Conservation (phyloP, 2,797 vertebrate genomes). For the Crocodylus rhombifer region DNA sequence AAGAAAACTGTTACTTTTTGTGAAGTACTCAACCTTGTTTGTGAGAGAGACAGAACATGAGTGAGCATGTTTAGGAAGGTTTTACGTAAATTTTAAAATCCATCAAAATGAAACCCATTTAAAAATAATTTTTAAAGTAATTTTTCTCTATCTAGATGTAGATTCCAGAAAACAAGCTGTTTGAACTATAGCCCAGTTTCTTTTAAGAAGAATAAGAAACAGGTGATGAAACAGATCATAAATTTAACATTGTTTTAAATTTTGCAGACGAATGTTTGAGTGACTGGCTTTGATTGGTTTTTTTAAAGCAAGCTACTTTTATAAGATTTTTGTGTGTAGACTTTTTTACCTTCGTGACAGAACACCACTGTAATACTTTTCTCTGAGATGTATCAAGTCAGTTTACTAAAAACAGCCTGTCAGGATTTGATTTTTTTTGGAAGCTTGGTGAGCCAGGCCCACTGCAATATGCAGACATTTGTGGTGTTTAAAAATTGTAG, state of each 20-base stretch:
- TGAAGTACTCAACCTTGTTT: background rate
- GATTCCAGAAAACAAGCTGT: background rate
- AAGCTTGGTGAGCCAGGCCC: background rate
- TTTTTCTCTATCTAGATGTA: background rate
- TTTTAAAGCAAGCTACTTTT: too few relatives aligned
- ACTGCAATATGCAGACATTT: background rate
- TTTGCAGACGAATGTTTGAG: background rate
- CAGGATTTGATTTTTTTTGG: background rate
- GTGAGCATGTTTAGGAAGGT: background rate
- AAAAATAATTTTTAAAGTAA: too few relatives aligned
- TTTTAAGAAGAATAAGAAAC: rapidly evolving
- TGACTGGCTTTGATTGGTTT: too few relatives aligned
- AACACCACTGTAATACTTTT: background rate
- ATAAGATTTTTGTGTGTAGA: too few relatives aligned
- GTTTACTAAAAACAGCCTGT: background rate
- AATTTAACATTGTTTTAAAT: background rate
- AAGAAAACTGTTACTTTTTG: too few relatives aligned
- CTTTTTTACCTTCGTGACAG: too few relatives aligned
- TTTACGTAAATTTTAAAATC: background rate
- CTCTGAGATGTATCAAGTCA: background rate
- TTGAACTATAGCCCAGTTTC: too few relatives aligned
- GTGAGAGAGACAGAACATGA: background rate
- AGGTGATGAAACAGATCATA: background rate
- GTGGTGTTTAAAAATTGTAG: background rate
- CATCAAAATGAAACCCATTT: background rate